Evolutionary conservation across 2,113 vertebrate genomes (phyloP), one percentile per base, ranked within the genome.

Genomic region (Chelonoidis abingdonii): DNA sequence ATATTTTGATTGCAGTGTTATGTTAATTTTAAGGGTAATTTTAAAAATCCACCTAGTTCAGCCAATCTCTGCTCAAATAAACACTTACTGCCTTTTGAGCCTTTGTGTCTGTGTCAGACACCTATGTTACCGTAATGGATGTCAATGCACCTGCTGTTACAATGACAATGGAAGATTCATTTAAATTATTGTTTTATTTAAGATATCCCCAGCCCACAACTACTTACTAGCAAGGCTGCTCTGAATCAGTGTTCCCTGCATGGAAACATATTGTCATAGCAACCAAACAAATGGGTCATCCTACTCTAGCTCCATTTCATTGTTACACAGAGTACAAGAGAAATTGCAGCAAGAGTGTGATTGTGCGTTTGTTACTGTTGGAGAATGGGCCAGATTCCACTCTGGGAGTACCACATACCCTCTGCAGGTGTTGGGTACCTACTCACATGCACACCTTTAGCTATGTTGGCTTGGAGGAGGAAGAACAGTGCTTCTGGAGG

Each of bases 231-330:
- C 79, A 80, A 80, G 4, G 29, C 29, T 22, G 50, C 69, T 49
- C 53, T 44, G 76, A 81, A 50, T 53, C 35, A 59, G 41, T 25
- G 11, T 57, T 76, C 29, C 59, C 41, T 29, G 75, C 88, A 57
- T 83, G 69, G 69, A 35, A 83, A 56, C 7, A 24, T 53, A 89
- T 56, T 57, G 59, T 54, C 80, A 89, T 83, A 83, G 81, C 76
- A 84, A 84, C 88, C 41, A 89, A 78, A 89, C 81, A 78, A 57
- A 29, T 78, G 69, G 81, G 81, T 59, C 88, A 59, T 9, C 41
- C 38, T 53, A 31, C 57, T 44, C 69, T 78, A 41, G 75, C 10
- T 24, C 29, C 44, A 11, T 75, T 83, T 65, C 38, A 29, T n/a
- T 44, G 38, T 53, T 14, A 83, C 62, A 19, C 47, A 75, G 72